Conservation (phyloP, 2,113 vertebrate species). For the Neodon shergylaensis region DNA sequence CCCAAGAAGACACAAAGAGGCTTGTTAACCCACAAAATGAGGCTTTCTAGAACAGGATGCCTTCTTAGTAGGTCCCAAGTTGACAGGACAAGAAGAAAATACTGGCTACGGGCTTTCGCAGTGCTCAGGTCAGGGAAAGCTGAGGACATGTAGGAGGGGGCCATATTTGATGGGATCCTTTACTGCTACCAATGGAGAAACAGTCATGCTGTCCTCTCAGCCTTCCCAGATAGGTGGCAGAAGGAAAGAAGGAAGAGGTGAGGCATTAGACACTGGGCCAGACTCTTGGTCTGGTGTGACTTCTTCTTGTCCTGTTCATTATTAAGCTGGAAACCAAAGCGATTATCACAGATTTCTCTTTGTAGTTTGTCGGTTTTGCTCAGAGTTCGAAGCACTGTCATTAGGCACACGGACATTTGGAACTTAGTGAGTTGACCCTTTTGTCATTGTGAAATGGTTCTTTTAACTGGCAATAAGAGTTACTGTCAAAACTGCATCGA, state of each 20-base stretch:
- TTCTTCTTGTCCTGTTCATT: neutral
- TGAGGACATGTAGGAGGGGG: neutral
- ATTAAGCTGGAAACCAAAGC: neutral
- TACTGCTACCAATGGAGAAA: neutral
- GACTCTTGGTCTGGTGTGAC: neutral
- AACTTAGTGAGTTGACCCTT: neutral
- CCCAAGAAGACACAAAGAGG: neutral
- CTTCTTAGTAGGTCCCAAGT: neutral
- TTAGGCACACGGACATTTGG: neutral
- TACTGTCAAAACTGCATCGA: neutral
- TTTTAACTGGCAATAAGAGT: neutral
- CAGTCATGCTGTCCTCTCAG: neutral
- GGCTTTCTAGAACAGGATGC: neutral
- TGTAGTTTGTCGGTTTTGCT: neutral
- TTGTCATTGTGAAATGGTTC: constrained; percentile 16
- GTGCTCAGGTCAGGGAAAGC: neutral
- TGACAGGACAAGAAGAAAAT: neutral
- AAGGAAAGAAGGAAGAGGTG: neutral
- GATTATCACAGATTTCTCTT: neutral
- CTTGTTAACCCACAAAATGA: neutral
- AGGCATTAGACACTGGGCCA: neutral
- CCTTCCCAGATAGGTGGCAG: neutral
- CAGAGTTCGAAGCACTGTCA: neutral
- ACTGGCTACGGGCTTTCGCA: neutral
- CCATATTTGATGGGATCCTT: neutral